Conservation (phyloP, 2,113 vertebrate species). For the Astur gentilis region DNA sequence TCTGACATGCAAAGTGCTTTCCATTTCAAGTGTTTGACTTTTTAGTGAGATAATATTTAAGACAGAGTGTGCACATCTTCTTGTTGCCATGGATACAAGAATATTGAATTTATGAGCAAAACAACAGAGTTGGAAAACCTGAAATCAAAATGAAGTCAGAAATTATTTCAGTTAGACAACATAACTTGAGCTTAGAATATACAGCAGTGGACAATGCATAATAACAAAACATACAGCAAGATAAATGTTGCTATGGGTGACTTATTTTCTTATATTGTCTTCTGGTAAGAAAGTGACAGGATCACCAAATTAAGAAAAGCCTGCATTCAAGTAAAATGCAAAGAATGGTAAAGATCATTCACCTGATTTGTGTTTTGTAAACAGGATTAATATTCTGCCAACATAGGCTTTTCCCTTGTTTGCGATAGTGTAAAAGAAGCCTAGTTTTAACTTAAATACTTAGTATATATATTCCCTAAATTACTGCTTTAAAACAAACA, state of each 20-base stretch:
- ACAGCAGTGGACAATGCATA: background rate
- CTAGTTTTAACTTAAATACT: background rate
- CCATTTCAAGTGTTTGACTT: background rate
- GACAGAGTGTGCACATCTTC: background rate
- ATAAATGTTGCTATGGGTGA: background rate
- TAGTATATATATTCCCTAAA: background rate
- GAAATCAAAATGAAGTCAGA: slow-evolving; percentile 7
- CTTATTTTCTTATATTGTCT: background rate
- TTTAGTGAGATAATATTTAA: slow-evolving; percentile 7
- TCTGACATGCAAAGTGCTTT: background rate
- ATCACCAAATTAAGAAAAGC: background rate
- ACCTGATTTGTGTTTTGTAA: background rate
- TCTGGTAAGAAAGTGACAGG: background rate
- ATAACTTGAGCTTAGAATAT: background rate
- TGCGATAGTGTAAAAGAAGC: background rate
- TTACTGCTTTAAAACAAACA: background rate
- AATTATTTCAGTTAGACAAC: background rate
- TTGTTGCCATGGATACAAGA: slow-evolving; percentile 29
- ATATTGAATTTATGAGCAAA: background rate
- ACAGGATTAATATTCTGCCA: background rate
- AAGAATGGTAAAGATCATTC: background rate
- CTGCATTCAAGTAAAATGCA: background rate
- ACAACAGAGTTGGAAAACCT: background rate
- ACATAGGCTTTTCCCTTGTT: background rate
- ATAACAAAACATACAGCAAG: background rate